Base-by-base conservation (phyloP, 2,113 vertebrate genomes). In the Nycticorax nycticorax region DNA sequence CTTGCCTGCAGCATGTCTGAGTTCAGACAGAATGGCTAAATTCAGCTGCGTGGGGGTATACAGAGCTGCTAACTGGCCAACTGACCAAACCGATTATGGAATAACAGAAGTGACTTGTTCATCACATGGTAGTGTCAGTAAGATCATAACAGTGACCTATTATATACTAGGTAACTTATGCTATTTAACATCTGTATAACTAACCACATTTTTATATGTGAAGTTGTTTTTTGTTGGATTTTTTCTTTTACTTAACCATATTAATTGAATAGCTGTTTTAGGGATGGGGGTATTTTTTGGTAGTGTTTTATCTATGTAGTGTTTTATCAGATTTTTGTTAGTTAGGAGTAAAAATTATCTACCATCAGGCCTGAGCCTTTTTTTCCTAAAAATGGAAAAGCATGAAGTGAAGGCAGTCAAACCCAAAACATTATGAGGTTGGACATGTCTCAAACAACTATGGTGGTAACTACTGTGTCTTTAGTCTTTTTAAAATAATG, bases 31-130 rank as follows among this genome's bases (percentile, higher is more conserved):
- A 24, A 50, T 50, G 18, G 5, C 10, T 56, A 52, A 78, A 55
- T 60, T 77, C 28, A 78, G 5, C 6, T 74, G 0, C 6, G 5
- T 6, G 12, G 1, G 18, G 1, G 3, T n/a, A 27, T 47, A 66
- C 32, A 66, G 14, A 22, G 2, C 20, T 35, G 14, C 6, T 60
- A 64, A 59, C 7, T 28, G n/a, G 4, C 32, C 41, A 23, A 43
- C 41, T 43, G 41, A 14, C 41, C 41, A 47, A 69, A 52, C 6
- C 2, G 1, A 12, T 16, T 9, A 8, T 23, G 20, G 69, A 8
- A 71, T 2, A 4, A 8, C 19, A 75, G 23, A 71, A 59, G 7
- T 37, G 5, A 66, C 20, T 26, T 22, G 7, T 48, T 21, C 21
- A 43, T 76, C 63, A 55, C 33, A 48, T 80, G 32, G 19, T 28